Base-by-base conservation (phyloP, 2,888 invertebrate genomes). In the Eubasilissa splendida region DNA sequence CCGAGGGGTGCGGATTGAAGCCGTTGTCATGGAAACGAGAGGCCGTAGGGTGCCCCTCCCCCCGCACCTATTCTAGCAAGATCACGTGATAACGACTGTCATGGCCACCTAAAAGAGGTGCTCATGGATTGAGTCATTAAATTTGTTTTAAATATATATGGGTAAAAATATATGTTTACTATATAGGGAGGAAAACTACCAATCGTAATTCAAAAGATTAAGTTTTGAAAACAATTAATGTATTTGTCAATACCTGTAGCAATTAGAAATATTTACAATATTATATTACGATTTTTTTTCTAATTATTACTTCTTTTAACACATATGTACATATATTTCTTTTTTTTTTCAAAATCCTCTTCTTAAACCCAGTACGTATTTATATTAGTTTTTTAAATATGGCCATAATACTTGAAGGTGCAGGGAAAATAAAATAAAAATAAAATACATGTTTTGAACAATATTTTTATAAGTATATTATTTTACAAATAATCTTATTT, bases 1-100 rank as follows among this genome's bases (percentile, higher is more conserved):
- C 42, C 85, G 85, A 85, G 86, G 65, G 86, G 85, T 85, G 85
- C 88, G 89, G 89, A 89, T 89, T 86, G 87, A 86, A 87, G 87
- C 87, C 87, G 87, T 88, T 86, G 86, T 86, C 87, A 87, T 86
- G 87, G 86, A 85, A 86, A 87, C 87, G 85, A 85, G 86, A 86
- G 86, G 87, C 87, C 86, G 83, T 83, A 85, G 85, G 84, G 84
- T 81, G 79, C 81, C 77, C 66, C 80, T 81, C 83, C 83, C 86
- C 85, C 85, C 84, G 63, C 87, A 85, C 78, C 81, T 76, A 85
- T 85, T 66, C 84, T 86, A 87, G 86, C 86, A 84, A 84, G 78
- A 84, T 84, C 85, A 83, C 83, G 81, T 83, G 83, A 83, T 83
- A 83, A 83, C 83, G 77, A 83, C 80, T 81, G 77, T 76, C 81